These are phyloP conservation scores for Anagyrus pseudococci DNA, from an alignment of 2,888 invertebrate species.

Conservation along the genomic window DNA sequence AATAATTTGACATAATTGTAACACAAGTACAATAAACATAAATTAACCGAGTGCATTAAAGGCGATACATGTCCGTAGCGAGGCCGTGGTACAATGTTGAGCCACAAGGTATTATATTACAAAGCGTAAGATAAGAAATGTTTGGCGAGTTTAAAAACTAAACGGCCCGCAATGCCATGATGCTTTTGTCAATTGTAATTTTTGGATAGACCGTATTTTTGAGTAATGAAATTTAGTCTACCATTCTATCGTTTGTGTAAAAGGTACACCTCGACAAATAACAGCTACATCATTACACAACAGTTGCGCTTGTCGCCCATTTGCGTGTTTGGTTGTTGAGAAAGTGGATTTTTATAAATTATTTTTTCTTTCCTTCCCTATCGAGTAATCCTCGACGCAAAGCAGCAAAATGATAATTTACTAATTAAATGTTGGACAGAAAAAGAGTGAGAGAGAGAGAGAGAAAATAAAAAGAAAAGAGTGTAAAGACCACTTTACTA, in stretches of 20 bases:
- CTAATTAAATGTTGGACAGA: no score
- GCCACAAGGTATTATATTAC: no score
- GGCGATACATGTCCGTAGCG: no score
- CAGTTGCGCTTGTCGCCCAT: constrained; percentile 51
- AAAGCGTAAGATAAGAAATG: constrained; percentile 12
- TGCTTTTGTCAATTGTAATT: constrained; percentile 60
- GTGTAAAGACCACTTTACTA: constrained; percentile 60
- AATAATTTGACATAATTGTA: constrained; percentile 26
- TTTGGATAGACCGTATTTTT: constrained; percentile 55
- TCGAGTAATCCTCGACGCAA: constrained; percentile 52
- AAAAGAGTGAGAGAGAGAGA: no score
- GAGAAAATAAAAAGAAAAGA: not conserved
- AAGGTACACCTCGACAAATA: constrained; percentile 27
- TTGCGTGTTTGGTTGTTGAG: constrained; percentile 54
- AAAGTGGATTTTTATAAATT: constrained; percentile 57
- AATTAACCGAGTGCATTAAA: no score
- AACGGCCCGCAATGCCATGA: constrained; percentile 52
- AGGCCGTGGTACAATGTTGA: no score
- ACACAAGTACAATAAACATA: constrained; percentile 37
- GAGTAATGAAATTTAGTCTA: constrained; percentile 46
- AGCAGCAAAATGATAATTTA: constrained; percentile 60
- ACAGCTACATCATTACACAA: constrained; percentile 49
- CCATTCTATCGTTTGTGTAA: constrained; percentile 43
- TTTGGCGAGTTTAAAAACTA: constrained; percentile 12
- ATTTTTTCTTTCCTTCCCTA: constrained; percentile 55